These are phyloP conservation scores for Oenanthe melanoleuca DNA, from an alignment of 2,113 vertebrate genomes.

Conservation along the genomic window DNA sequence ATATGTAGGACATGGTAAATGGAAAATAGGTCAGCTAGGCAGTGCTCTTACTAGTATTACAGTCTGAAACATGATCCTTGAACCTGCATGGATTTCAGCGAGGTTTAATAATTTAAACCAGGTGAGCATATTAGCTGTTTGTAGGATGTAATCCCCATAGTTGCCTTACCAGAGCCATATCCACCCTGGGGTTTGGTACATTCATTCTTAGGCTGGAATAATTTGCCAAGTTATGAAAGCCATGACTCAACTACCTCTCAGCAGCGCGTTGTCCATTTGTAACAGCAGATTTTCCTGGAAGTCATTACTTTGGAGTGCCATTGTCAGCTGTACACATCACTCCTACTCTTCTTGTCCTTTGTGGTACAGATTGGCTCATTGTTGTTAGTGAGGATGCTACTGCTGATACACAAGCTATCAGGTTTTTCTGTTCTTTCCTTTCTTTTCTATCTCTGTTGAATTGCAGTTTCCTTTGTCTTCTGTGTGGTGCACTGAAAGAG, in stretches of 20 bases:
- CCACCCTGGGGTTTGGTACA: not conserved
- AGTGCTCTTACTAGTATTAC: not conserved
- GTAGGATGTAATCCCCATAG: not conserved
- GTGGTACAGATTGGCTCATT: not conserved
- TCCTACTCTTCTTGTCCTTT: conserved; percentile 8
- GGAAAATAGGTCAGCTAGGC: conserved; percentile 10
- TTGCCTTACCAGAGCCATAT: not conserved
- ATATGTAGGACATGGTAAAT: not conserved
- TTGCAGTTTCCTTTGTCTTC: conserved; percentile 63
- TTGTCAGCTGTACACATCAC: conserved; percentile 4
- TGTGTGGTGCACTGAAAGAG: not conserved
- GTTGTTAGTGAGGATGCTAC: conserved; percentile 3
- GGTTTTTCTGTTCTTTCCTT: conserved; percentile 22
- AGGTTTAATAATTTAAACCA: conserved; percentile 40
- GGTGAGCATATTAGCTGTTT: not conserved
- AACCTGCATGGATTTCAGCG: not conserved
- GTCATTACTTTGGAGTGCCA: conserved; percentile 30
- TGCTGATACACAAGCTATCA: conserved; percentile 17
- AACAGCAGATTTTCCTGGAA: conserved; percentile 53
- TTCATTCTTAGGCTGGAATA: not conserved
- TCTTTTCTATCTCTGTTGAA: conserved; percentile 36
- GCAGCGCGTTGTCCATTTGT: not conserved
- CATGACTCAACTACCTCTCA: not conserved
- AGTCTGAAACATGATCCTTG: not conserved
- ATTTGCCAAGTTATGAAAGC: conserved; percentile 10